Base-by-base conservation (phyloP, 2,888 invertebrate species). In the Drosophila meridionalis region DNA sequence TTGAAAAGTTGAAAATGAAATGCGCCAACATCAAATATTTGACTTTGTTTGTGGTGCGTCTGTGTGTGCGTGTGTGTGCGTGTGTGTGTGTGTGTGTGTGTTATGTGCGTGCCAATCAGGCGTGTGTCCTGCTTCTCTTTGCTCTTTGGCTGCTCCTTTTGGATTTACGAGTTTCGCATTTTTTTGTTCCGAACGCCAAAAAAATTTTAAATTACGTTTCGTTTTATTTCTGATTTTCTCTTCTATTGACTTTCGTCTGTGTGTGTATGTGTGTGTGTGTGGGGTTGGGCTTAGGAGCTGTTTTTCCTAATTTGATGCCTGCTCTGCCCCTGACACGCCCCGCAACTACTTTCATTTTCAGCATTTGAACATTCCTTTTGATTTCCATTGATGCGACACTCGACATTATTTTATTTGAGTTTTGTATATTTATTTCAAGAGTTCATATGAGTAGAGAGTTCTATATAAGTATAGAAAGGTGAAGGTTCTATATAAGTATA, bases 191-290 rank as follows among this genome's bases (percentile, higher is more conserved):
- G 83, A 82, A 76, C 71, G 30, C 50, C 30, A 55, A 42, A n/a
- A n/a, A 83, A 88, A 86, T 89, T 87, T 87, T 90, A 87, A 87
- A 87, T 87, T 90, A 77, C 90, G 78, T 81, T 78, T 77, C 70
- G 68, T 75, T 83, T 77, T 67, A 68, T 74, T 83, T 66, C 71
- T 82, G 60, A 59, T 62, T 69, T 60, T 55, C 50, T 55, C 53
- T 64, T 56, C 50, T 57, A 63, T 70, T 80, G 76, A 78, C 69
- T 72, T 82, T 57, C 48, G 56, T 53, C 34, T 36, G 50, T 63
- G 30, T 38, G 58, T 32, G 26, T 38, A 34, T 0, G 11, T 7
- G 55, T 52, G 28, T 38, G 52, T 63, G 38, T 30, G 56, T 34
- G 43, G 20, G 26, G 48, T 3, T 9, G 58, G 34, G 9, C 2